phyloP scores from a whole-genome alignment of 2,888 invertebrate genomes.

The Chamaedrilus cognettii region DNA sequence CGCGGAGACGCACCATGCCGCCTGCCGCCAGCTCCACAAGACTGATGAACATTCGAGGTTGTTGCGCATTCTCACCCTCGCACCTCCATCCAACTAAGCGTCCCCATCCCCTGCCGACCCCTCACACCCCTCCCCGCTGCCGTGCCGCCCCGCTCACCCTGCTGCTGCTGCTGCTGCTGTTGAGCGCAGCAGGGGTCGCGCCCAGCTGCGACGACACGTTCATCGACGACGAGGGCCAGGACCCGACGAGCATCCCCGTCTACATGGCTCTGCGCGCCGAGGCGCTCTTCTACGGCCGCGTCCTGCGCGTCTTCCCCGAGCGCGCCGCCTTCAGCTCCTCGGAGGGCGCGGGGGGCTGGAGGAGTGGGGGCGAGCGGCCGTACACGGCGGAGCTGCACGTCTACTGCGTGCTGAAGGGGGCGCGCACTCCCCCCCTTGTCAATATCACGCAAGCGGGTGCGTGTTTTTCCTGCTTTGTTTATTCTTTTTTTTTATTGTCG shows the following conservation, averaged over 20 bases:
- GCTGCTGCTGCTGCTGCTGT: neutral
- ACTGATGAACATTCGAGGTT: no score
- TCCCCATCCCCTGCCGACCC: no score
- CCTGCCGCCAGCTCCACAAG: no score
- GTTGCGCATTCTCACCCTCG: no score
- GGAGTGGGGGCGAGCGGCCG: neutral
- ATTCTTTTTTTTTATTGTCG: no score
- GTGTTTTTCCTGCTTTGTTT: no score
- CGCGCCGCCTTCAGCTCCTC: neutral
- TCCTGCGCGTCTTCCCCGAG: slow-evolving; percentile 4
- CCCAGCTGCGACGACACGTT: neutral
- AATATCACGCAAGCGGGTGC: slow-evolving; percentile 13
- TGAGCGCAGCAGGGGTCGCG: neutral
- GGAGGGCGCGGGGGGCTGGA: no score
- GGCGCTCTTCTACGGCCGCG: neutral
- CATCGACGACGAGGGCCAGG: neutral
- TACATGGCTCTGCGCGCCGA: slow-evolving; percentile 3
- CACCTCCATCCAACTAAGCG: no score
- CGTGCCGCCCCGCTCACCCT: no score
- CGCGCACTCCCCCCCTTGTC: slow-evolving; percentile 1
- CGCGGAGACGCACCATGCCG: no score
- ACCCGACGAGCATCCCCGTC: no score
- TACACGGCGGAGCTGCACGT: slow-evolving; percentile 14
- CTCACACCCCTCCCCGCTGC: no score
- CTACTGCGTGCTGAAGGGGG: slow-evolving; percentile 10